Evolutionary conservation across 2,888 invertebrate species (phyloP).

Genomic region (Altica lythri): DNA sequence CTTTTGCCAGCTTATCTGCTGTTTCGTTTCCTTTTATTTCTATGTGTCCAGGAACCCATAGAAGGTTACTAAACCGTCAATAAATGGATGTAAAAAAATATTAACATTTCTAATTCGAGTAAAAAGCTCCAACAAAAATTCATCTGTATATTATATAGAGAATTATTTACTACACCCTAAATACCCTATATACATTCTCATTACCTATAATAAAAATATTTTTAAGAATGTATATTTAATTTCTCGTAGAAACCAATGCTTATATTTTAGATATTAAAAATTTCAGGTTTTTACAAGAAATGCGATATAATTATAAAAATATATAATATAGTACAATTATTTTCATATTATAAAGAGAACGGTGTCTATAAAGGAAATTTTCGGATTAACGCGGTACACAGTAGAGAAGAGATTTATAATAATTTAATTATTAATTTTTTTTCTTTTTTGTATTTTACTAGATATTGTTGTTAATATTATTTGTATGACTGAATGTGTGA

Average conservation of each 20-base stretch:
- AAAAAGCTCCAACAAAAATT: no score
- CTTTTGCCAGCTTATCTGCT: no score
- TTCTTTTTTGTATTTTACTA: conserved; percentile 39
- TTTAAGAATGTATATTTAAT: conserved; percentile 1
- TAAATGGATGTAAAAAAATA: no score
- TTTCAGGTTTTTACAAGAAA: conserved; percentile 18
- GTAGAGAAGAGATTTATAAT: conserved; percentile 38
- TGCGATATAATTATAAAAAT: conserved; percentile 12
- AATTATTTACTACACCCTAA: no score
- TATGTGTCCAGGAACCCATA: no score
- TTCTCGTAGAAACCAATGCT: not conserved
- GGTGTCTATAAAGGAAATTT: conserved; percentile 21
- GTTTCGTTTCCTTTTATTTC: no score
- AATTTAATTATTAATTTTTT: conserved; percentile 38
- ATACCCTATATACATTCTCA: no score
- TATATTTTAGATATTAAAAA: not conserved
- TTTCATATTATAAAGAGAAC: conserved; percentile 21
- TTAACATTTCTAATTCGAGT: no score
- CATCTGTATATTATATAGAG: no score
- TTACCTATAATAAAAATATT: no score
- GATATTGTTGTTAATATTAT: conserved; percentile 49
- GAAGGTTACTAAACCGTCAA: no score
- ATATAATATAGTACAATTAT: conserved; percentile 23
- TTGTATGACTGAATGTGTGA: conserved; percentile 44
- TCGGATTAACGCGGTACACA: conserved; percentile 48